A percentile compares a stretch with the other conserved stretches of the same genome.
phyloP scores from a whole-genome alignment of 2,113 vertebrate genomes.

The Neotoma lepida region DNA sequence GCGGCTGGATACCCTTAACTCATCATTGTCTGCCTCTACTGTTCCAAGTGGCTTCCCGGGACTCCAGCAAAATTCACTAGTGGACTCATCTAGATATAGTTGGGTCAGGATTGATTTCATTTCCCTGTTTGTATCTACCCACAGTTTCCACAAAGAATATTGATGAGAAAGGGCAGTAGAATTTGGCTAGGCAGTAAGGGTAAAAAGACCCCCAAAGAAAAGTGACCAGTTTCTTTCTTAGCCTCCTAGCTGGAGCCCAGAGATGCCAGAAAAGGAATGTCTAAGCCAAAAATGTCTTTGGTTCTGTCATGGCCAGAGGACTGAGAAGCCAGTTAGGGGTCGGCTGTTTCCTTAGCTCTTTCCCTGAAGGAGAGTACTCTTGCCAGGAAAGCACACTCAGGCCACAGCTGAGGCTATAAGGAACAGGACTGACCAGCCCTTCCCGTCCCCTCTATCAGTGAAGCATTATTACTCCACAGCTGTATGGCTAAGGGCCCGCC shows the following conservation, averaged over 20 bases:
- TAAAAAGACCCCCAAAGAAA: background rate
- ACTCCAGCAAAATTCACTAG: too few relatives aligned
- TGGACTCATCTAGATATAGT: background rate
- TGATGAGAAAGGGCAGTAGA: background rate
- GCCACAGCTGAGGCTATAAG: accelerated
- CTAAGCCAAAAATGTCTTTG: background rate
- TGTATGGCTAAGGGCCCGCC: background rate
- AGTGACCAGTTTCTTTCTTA: background rate
- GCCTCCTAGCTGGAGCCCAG: background rate
- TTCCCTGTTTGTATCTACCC: background rate
- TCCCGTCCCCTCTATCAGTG: background rate
- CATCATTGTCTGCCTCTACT: accelerated
- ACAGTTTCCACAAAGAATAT: background rate
- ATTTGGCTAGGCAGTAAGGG: background rate
- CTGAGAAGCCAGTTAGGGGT: background rate
- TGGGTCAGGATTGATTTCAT: background rate
- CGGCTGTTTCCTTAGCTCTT: background rate
- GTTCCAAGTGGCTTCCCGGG: background rate
- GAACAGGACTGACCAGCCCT: background rate
- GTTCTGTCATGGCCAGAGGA: background rate
- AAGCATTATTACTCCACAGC: background rate
- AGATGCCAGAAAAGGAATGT: background rate
- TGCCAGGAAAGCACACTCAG: background rate
- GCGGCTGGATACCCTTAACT: accelerated
- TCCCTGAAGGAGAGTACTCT: background rate